phyloP scores from a whole-genome alignment of 2,888 invertebrate species.

The Ochropleura leucogaster region DNA sequence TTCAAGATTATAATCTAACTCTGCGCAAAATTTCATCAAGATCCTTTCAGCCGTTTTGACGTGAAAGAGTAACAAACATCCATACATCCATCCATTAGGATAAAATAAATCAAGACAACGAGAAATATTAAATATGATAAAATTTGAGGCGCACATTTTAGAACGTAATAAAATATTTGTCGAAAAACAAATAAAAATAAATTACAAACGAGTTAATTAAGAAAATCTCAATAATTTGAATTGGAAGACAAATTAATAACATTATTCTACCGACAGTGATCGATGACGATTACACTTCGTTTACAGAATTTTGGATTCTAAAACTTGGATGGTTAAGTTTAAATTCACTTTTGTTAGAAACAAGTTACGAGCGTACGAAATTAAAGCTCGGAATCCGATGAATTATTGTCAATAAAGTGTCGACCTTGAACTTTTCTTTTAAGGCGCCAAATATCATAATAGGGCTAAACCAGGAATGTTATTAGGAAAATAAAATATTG shows the following conservation, averaged over 20 bases:
- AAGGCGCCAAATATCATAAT: constrained; percentile 38
- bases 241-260: constrained; percentile 11
- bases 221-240: constrained; percentile 7
- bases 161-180: not conserved
- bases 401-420: constrained; percentile 54
- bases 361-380: constrained; percentile 28
- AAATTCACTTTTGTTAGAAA: constrained; percentile 16
- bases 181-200: constrained; percentile 13
- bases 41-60: no score
- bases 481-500: not conserved
- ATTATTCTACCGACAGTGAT: constrained; percentile 15
- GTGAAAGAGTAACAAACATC: no score
- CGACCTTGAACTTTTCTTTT: constrained; percentile 58
- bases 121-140: not conserved
- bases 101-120: not conserved
- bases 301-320: constrained; percentile 6
- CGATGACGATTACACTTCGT: not conserved
- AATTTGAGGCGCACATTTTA: constrained; percentile 24
- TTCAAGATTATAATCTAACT: no score
- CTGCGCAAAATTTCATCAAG: no score
- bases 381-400: constrained; percentile 18
- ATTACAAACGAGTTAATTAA: constrained; percentile 10
- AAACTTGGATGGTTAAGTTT: not conserved
- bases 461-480: not conserved
- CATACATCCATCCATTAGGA: not conserved